Base-by-base conservation (phyloP, 37 sponge, comb jelly and placozoan genomes). In the Axinella damicornis region DNA sequence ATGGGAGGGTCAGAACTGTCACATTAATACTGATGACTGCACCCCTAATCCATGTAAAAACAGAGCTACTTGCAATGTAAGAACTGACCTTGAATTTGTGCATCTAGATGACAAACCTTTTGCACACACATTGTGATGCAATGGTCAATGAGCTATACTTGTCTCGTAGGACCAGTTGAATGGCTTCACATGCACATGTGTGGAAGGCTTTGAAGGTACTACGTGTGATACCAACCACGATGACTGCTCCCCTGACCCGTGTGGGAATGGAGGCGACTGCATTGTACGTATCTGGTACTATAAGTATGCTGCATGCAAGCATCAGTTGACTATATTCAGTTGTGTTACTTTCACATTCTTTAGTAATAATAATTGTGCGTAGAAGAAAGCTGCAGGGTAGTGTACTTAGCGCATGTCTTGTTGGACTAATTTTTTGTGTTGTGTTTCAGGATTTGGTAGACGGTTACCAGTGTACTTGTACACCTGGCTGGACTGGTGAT, bases 401-500 rank as follows among this genome's bases (percentile, higher is more conserved):
- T 46, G 46, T 46, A 4, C 46, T 9, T 46, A 12, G 46, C 9
- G 6, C 46, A n/a, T n/a, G n/a, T n/a, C 46, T 46, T 46, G 46
- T 46, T 46, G 46, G 9, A 9, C 46, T 12, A 12, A 9, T 12
- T 12, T 46, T 12, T 46, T 46, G 31, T 39, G 2, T 46, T 41
- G 2, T 71, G 21, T 21, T 15, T 4, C 73, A 71, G 73, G 73
- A 71, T 16, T 11, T 27, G 73, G 24, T 35, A 0, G 39, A 36
- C 15, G 69, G 69, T 20, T 68, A 35, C 57, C 19, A 19, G 46
- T 87, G 87, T 33, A 18, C 24, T 27, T 87, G 87, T 67, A 55
- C 39, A 20, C 55, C 30, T 35, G 89, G 85, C 15, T 88, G 61
- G 57, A 61, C 58, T 22, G 89, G 89, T 14, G 24, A 31, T 17